Conservation (phyloP, 1,140 invertebrate genomes). For the Diachasmimorpha longicaudata region DNA sequence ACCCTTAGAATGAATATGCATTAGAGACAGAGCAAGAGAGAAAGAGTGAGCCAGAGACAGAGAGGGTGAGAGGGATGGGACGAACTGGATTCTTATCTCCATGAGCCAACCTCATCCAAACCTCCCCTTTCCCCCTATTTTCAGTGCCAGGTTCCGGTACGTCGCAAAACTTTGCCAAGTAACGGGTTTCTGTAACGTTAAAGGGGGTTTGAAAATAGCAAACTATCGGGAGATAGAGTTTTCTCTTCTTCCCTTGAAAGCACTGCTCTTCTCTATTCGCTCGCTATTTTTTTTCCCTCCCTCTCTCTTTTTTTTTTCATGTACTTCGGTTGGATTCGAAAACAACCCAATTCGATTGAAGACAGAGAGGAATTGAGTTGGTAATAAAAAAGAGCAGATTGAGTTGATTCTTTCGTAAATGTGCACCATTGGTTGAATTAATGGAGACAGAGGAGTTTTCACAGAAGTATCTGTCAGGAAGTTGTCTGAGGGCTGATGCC, state of each 20-base stretch:
- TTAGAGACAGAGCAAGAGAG: not conserved
- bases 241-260: conserved; percentile 1
- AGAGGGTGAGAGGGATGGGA: not conserved
- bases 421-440: not conserved
- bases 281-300: not conserved
- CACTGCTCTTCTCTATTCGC: not conserved
- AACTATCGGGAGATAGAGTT: not conserved
- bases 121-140: conserved; percentile 2
- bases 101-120: not conserved
- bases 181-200: conserved; percentile 1
- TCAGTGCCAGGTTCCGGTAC: conserved; percentile 2
- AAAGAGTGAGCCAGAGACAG: not conserved
- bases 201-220: not conserved
- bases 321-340: not conserved
- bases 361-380: not conserved
- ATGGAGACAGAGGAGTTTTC: not conserved
- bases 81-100: not conserved
- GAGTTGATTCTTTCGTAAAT: not conserved
- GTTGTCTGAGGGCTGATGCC: not conserved
- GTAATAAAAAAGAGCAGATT: not conserved
- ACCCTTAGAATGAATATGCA: conserved; percentile 22
- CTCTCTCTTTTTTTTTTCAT: not conserved
- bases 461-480: not conserved
- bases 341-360: not conserved
- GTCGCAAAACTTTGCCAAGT: not conserved